These are phyloP conservation scores for Epinephelus fuscoguttatus DNA, from an alignment of 2,113 vertebrate species.

Conservation along the genomic window DNA sequence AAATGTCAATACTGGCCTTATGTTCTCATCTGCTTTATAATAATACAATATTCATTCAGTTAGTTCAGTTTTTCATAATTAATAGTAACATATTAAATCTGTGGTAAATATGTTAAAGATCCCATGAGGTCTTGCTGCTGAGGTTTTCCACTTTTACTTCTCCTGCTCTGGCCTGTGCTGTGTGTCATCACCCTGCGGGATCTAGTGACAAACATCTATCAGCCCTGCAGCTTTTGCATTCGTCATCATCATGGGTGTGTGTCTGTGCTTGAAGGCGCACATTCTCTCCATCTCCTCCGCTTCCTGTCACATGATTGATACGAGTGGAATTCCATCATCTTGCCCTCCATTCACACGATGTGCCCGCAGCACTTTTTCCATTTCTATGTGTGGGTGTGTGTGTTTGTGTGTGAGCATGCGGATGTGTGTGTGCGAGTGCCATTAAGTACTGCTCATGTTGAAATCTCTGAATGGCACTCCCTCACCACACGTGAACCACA, in stretches of 20 bases:
- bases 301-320: rapidly evolving
- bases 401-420: too few species aligned
- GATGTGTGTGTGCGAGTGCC: background rate
- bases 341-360: rapidly evolving
- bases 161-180: background rate
- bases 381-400: background rate
- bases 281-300: background rate
- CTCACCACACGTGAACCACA: background rate
- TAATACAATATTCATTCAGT: too few species aligned
- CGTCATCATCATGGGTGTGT: background rate
- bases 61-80: too few species aligned
- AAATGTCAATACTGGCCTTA: too few species aligned
- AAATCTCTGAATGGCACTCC: background rate
- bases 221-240: background rate
- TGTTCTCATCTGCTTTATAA: too few species aligned
- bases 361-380: too few species aligned
- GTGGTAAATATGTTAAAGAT: background rate
- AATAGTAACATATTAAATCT: background rate
- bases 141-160: background rate
- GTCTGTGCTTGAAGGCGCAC: background rate
- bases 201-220: background rate
- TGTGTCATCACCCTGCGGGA: background rate
- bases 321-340: constrained; percentile 3
- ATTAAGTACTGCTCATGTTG: background rate
- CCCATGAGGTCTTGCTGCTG: background rate